phyloP scores from a whole-genome alignment of 2,888 invertebrate species.

The Lapara coniferarum region DNA sequence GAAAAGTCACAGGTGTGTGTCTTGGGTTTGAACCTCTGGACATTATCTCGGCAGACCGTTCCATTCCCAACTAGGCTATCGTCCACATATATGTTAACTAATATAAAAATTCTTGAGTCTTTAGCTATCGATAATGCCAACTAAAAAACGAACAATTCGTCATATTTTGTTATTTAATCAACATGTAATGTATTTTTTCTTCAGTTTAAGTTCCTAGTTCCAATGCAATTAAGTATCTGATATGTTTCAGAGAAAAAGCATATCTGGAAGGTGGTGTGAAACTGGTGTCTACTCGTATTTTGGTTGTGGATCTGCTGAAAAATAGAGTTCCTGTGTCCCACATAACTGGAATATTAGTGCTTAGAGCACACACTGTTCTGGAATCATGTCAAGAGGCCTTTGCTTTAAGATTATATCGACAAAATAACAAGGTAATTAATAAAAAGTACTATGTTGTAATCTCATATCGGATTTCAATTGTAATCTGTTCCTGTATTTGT shows the following conservation, averaged over 20 bases:
- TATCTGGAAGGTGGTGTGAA: conserved; percentile 97
- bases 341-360: conserved; percentile 95
- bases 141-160: too few species aligned
- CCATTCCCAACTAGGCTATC: too few species aligned
- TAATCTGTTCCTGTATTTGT: too few species aligned
- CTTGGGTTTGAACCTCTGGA: too few species aligned
- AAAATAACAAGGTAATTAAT: conserved; percentile 90
- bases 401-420: conserved; percentile 94
- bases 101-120: too few species aligned
- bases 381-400: conserved; percentile 98
- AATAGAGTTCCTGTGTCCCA: conserved; percentile 93
- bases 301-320: conserved; percentile 97
- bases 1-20: too few species aligned
- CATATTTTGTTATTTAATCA: neutral
- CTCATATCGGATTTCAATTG: too few species aligned
- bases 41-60: too few species aligned
- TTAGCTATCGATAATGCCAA: too few species aligned
- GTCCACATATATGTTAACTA: too few species aligned
- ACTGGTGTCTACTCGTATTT: conserved; percentile 96
- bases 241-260: conserved; percentile 85
- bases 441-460: neutral
- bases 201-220: neutral
- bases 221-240: neutral
- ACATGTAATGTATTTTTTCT: neutral
- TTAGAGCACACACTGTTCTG: conserved; percentile 93